phyloP scores from a whole-genome alignment of 2,113 vertebrate genomes.

The Lipophrys pholis region DNA sequence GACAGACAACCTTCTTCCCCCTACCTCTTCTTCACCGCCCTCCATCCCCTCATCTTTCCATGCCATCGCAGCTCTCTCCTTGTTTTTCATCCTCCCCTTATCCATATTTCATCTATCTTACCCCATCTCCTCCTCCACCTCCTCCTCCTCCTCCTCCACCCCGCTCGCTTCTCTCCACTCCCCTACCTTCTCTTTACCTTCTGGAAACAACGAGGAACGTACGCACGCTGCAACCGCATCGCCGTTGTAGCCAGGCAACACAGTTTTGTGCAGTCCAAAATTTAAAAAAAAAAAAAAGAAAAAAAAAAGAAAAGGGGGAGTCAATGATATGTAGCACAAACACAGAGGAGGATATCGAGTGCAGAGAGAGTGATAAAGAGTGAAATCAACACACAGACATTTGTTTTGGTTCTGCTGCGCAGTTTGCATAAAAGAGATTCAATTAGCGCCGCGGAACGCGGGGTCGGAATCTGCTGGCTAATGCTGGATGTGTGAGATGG shows the following conservation, averaged over 20 bases:
- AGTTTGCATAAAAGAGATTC: slow-evolving; percentile 30
- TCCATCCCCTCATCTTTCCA: slow-evolving; percentile 14
- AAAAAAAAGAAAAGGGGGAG: too few species aligned
- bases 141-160: too few species aligned
- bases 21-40: background rate
- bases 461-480: slow-evolving; percentile 70
- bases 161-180: slow-evolving; percentile 6
- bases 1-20: slow-evolving; percentile 14
- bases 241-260: slow-evolving; percentile 79
- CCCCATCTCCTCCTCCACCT: background rate
- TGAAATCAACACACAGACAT: slow-evolving; percentile 16
- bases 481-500: slow-evolving; percentile 37
- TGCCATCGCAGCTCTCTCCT: background rate
- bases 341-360: background rate
- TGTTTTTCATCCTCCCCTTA: background rate
- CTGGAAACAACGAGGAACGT: slow-evolving; percentile 16
- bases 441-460: slow-evolving; percentile 41
- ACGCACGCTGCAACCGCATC: slow-evolving; percentile 27
- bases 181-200: slow-evolving; percentile 11
- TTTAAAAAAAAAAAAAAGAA: too few species aligned
- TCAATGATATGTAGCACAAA: slow-evolving; percentile 21
- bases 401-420: slow-evolving; percentile 40
- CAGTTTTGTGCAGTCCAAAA: slow-evolving; percentile 66
- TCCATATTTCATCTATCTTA: slow-evolving; percentile 4
- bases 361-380: background rate